Conservation (phyloP, 2,113 vertebrate genomes). For the Nanorana parkeri region DNA sequence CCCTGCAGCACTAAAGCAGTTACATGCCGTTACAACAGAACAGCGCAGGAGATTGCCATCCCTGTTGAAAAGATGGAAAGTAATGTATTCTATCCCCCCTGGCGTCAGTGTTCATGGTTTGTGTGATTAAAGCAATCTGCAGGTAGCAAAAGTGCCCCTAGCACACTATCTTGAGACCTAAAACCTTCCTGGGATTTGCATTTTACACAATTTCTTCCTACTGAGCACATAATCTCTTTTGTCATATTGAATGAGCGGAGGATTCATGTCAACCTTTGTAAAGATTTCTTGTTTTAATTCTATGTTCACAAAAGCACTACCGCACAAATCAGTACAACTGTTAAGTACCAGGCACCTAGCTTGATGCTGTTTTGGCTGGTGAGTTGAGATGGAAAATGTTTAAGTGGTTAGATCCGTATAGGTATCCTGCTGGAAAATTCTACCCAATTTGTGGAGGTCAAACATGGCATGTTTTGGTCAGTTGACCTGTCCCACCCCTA, state of each 20-base stretch:
- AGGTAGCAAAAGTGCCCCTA: conserved; percentile 47
- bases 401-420: background rate
- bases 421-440: background rate
- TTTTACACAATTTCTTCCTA: conserved; percentile 58
- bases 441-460: no score
- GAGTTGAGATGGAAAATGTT: background rate
- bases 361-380: conserved; percentile 5
- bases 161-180: conserved; percentile 49
- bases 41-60: conserved; percentile 31
- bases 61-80: conserved; percentile 52
- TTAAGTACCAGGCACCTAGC: conserved; percentile 16
- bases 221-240: conserved; percentile 57
- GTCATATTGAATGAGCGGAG: conserved; percentile 52
- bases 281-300: conserved; percentile 16
- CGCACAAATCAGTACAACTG: conserved; percentile 4
- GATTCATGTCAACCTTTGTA: conserved; percentile 56
- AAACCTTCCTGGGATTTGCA: conserved; percentile 47
- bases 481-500: no score
- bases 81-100: conserved; percentile 57
- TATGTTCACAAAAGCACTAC: conserved; percentile 44
- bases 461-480: no score
- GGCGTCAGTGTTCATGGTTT: conserved; percentile 44
- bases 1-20: conserved; percentile 45
- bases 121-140: conserved; percentile 46
- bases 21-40: conserved; percentile 51